phyloP scores from a whole-genome alignment of 2,113 vertebrate species.

The Eolophus roseicapilla region DNA sequence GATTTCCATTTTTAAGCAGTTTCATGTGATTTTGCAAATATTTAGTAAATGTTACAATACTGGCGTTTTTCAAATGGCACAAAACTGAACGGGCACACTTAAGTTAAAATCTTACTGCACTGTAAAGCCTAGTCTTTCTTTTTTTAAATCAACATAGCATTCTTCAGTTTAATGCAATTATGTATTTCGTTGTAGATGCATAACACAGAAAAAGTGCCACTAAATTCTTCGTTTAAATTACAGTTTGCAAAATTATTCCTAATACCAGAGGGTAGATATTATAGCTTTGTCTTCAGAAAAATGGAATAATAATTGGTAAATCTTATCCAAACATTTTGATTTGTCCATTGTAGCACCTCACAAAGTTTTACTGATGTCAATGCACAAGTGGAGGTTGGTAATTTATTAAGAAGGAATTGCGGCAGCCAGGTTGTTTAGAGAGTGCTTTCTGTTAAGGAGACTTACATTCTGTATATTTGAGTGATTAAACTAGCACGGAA shows the following conservation, averaged over 20 bases:
- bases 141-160: background rate
- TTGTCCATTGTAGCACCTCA: background rate
- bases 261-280: background rate
- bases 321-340: slow-evolving; percentile 8
- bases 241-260: slow-evolving; percentile 12
- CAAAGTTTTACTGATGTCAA: background rate
- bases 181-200: background rate
- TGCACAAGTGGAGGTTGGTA: background rate
- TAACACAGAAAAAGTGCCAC: background rate
- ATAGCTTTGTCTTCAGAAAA: background rate
- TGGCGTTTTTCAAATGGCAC: background rate
- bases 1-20: slow-evolving; percentile 23
- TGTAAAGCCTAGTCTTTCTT: background rate
- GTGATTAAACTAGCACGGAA: background rate
- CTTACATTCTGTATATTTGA: background rate
- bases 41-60: background rate
- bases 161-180: slow-evolving; percentile 18
- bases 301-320: background rate
- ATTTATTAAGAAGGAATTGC: background rate
- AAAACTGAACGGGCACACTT: background rate
- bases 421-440: background rate
- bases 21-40: slow-evolving; percentile 18
- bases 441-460: background rate
- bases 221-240: background rate
- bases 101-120: background rate